Evolutionary conservation across 2,113 vertebrate species (phyloP), one percentile per base, ranked within the genome.

Genomic region (Paralichthys olivaceus): DNA sequence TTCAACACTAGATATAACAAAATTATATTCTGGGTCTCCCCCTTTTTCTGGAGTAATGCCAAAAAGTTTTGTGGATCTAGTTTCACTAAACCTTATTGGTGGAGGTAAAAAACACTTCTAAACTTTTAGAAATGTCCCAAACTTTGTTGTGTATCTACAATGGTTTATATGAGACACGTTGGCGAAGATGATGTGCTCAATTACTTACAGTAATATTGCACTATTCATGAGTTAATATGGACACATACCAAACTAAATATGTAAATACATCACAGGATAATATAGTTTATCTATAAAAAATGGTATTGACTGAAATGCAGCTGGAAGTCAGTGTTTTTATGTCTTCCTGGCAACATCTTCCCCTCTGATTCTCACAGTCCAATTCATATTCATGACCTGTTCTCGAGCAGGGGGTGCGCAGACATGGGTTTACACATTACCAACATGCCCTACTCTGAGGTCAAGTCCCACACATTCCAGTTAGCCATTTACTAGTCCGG

Each of bases 351-450:
- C 34, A 43, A 49, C 58, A 73, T 53, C 28, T 15, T 55, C 14
- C 40, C 75, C 77, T 81, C 25, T 57, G 7, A 12, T 45, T 79
- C 64, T 65, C 67, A 66, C 45, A 56, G 43, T 65, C 43, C 47
- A 32, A 86, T 90, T 83, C 79, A 90, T 87, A 89, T 92, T 89
- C 86, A 90, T 62, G 45, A 23, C 12, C 34, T 58, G 69, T 23
- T 79, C 63, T 68, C 54, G 74, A 67, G 72, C 68, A 40, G 37
- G 12, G 37, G 37, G 37, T 40, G 37, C 2, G 37, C 37, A 69
- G 77, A 63, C 69, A 34, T 7, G 5, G 29, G 85, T 74, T 93
- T 93, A 93, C 76, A 90, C 82, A 91, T 93, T 93, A 91, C 77
- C 61, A 7, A 34, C 14, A 4, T n/a, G 8, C 75, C 26, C 71